These are phyloP conservation scores for Orthonyx spaldingii DNA, from an alignment of 2,113 vertebrate species.

Conservation along the genomic window DNA sequence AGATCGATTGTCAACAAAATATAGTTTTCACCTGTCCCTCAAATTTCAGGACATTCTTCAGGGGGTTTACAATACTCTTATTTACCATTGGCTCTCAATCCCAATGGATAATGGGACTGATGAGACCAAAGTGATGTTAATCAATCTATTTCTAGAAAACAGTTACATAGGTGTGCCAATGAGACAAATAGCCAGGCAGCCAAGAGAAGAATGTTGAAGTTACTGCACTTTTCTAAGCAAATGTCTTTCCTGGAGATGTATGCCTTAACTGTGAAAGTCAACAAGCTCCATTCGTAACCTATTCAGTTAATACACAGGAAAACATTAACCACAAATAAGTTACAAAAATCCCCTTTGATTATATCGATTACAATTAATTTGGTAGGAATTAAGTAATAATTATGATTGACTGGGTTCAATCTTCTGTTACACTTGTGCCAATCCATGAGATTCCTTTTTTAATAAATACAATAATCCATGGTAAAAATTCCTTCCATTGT, in stretches of 20 bases:
- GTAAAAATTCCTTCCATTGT: neutral
- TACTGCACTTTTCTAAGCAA: neutral
- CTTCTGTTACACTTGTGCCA: neutral
- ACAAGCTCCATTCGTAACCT: neutral
- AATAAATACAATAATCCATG: neutral
- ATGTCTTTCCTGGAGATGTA: neutral
- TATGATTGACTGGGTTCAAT: neutral
- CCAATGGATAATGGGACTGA: neutral
- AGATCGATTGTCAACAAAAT: neutral
- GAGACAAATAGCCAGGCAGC: neutral
- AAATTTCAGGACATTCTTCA: neutral
- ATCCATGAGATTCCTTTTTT: neutral
- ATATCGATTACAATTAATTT: neutral
- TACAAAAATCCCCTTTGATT: neutral
- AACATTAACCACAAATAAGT: neutral
- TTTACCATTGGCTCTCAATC: neutral
- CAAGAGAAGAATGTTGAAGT: neutral
- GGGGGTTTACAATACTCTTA: neutral
- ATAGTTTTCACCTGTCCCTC: neutral
- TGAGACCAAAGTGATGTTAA: neutral
- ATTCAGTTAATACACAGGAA: neutral
- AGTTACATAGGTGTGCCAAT: neutral
- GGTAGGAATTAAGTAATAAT: neutral
- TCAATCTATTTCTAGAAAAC: neutral
- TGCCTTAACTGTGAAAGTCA: neutral